Percentiles rank a stretch among this genome's conserved stretches.
These are phyloP conservation scores for Zingel zingel DNA, from an alignment of 2,113 vertebrate genomes.

Conservation along the genomic window DNA sequence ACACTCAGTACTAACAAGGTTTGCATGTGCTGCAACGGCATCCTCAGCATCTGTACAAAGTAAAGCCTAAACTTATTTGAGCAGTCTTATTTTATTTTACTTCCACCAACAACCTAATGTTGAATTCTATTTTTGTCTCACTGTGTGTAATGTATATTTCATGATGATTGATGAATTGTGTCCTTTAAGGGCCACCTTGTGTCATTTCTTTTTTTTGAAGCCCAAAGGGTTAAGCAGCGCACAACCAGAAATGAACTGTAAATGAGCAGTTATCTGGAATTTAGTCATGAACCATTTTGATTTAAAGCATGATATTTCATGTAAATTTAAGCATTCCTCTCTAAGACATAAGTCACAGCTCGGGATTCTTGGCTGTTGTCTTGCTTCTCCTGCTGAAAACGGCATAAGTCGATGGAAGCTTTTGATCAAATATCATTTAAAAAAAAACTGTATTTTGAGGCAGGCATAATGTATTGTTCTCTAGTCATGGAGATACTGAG, in stretches of 20 bases:
- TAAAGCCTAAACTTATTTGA: slow-evolving; percentile 83
- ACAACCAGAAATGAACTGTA: slow-evolving; percentile 30
- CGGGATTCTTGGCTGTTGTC: slow-evolving; percentile 40
- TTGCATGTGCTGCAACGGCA: slow-evolving; percentile 53
- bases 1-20: slow-evolving; percentile 92
- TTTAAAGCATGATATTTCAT: slow-evolving; percentile 89
- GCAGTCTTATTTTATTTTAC: slow-evolving; percentile 81
- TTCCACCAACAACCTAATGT: slow-evolving; percentile 90
- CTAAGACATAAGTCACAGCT: slow-evolving; percentile 83
- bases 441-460: slow-evolving; percentile 58
- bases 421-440: slow-evolving; percentile 54
- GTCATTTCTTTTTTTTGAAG: slow-evolving; percentile 86
- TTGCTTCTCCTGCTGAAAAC: slow-evolving; percentile 26
- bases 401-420: slow-evolving; percentile 9
- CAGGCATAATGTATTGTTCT: slow-evolving; percentile 40
- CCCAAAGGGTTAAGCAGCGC: slow-evolving; percentile 79
- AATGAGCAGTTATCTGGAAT: slow-evolving; percentile 38
- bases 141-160: slow-evolving; percentile 86
- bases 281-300: slow-evolving; percentile 86
- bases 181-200: slow-evolving; percentile 82
- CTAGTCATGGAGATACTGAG: slow-evolving; percentile 39
- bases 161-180: slow-evolving; percentile 82
- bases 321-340: slow-evolving; percentile 96
- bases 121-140: slow-evolving; percentile 74
- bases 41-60: slow-evolving; percentile 55